Evolutionary conservation across 1,140 invertebrate species (phyloP), one percentile per base, ranked within the genome.

Genomic region (Bombus consobrinus): DNA sequence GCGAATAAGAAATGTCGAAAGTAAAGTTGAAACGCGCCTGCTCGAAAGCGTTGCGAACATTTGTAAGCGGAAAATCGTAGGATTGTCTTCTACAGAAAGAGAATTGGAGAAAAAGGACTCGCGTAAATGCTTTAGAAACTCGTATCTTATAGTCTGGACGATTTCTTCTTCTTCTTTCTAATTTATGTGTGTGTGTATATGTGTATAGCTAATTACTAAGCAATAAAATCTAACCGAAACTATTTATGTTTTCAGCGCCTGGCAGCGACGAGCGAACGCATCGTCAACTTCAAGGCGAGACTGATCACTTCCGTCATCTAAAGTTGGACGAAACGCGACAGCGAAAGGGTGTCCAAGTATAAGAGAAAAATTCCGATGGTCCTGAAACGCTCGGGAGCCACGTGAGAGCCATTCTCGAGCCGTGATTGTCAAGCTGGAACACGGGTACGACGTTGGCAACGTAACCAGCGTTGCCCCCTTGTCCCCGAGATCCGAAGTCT

Each of bases 241-340:
- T 37, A 1, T 34, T 69, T 9, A 53, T 53, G 1, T 22, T 96
- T 96, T 13, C 95, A 97, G 96, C 97, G 98, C 92, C 96, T 98
- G 92, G 97, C 98, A 69, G 97, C 98, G 93, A 98, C 97, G 90
- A 98, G 97, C 94, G 97, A 98, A 95, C 97, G 97, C 94, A 97
- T 98, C 95, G 97, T 98, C 91, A 98, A 98, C 97, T 98, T 98
- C 97, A 98, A 98, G 95, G 98, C 98, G 92, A 97, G 97, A 96
- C 96, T 98, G 88, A 97, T 98, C 94, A 98, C 97, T 92, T 97
- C 97, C 83, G 97, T 98, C 94, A 98, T 98, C 94, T 98, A 98
- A 87, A 90, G 82, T 3, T 77, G 47, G 71, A 37, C 37, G 28
- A 22, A 71, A 81, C 57, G 57, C 28, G 53, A 86, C 47, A 89